Evolutionary conservation across 2,113 vertebrate species (phyloP), one percentile per base, ranked within the genome.

Genomic region (Gymnocephalus cernua): DNA sequence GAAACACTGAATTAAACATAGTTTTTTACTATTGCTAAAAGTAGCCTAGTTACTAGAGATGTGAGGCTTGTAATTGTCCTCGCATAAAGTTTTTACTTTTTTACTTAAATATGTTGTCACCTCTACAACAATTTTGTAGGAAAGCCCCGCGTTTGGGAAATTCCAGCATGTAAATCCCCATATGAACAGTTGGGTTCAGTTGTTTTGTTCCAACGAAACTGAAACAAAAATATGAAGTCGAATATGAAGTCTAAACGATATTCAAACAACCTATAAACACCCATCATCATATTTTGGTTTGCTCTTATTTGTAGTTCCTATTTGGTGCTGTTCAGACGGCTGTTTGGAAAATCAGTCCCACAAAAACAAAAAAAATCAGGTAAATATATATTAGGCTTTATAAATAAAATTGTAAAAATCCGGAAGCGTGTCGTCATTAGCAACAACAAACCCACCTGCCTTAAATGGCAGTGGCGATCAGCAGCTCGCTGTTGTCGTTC

Each of bases 381-480:
- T n/a, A n/a, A n/a, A n/a, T n/a, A n/a, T n/a, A n/a, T n/a, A n/a
- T n/a, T n/a, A n/a, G n/a, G n/a, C n/a, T n/a, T n/a, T n/a, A n/a
- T n/a, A n/a, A n/a, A n/a, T n/a, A n/a, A n/a, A n/a, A n/a, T n/a
- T n/a, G n/a, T n/a, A n/a, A 45, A 65, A 79, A 86, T 63, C 81
- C 81, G 89, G 90, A 90, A 89, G 79, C 18, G 58, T 85, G 89
- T 74, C 86, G 89, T 90, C 85, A 88, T 74, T 64, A 82, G 74
- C 83, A 77, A 91, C 79, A 89, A 90, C 82, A 91, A 90, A 92
- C 76, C 80, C 79, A 82, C 73, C 87, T 79, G 78, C 73, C 61
- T 76, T 71, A 69, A 77, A 62, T 66, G 51, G 35, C 76, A 54
- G 68, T 74, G 32, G 35, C 45, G 69, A 38, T 19, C 25, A 1